Evolutionary conservation across 1,140 invertebrate species (phyloP).

Genomic region (Triops longicaudatus): DNA sequence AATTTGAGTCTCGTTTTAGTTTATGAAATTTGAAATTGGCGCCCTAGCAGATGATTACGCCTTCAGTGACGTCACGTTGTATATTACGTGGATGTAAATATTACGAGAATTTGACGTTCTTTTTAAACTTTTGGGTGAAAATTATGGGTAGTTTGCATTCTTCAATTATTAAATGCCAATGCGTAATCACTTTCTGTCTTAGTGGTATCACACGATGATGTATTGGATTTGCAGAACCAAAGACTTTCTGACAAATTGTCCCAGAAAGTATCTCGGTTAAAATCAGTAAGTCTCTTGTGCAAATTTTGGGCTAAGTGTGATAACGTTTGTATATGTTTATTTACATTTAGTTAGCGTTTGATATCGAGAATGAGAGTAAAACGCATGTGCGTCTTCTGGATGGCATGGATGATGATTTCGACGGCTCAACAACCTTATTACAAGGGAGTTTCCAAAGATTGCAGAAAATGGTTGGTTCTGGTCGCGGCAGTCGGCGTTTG

Average conservation of each 20-base stretch:
- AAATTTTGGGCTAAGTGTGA: neutral
- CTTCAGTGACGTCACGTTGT: neutral
- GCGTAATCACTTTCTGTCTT: neutral
- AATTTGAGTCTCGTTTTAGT: too few species aligned
- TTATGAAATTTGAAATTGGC: neutral
- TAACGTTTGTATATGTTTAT: neutral
- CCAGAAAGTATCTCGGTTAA: conserved; percentile 19
- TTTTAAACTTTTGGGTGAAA: neutral
- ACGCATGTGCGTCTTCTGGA: conserved; percentile 20
- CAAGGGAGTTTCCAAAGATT: conserved; percentile 22
- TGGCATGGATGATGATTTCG: conserved; percentile 28
- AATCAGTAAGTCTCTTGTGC: conserved; percentile 19
- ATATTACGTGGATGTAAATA: neutral
- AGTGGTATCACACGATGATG: conserved; percentile 24
- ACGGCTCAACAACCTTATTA: conserved; percentile 22
- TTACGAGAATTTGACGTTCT: neutral
- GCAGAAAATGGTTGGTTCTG: conserved; percentile 21
- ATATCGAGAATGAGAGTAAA: conserved; percentile 26
- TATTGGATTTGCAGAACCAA: conserved; percentile 24
- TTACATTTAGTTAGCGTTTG: conserved; percentile 25
- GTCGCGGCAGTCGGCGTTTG: conserved; percentile 19
- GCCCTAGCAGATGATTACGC: neutral
- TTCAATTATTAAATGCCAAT: neutral
- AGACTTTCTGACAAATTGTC: conserved; percentile 24
- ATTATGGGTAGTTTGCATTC: neutral